phyloP scores from a whole-genome alignment of 2,113 vertebrate species.

The Cyprinus carpio region DNA sequence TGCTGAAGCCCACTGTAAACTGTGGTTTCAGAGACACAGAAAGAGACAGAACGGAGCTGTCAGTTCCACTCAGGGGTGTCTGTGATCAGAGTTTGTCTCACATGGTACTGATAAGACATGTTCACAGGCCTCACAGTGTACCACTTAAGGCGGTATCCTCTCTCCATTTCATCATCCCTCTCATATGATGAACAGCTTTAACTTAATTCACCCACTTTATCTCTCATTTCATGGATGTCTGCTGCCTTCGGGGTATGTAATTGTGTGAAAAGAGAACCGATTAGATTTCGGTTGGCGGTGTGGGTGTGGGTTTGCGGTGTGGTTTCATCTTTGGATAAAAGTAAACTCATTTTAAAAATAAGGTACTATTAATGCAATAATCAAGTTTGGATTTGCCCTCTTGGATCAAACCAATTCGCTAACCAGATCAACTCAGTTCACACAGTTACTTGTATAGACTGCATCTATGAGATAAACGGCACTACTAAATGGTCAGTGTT shows the following conservation, averaged over 20 bases:
- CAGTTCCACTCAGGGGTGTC: slow-evolving; percentile 40
- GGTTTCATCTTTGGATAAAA: not conserved
- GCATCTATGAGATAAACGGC: not conserved
- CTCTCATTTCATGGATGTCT: slow-evolving; percentile 40
- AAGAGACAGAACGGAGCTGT: slow-evolving; percentile 11
- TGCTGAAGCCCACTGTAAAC: not conserved
- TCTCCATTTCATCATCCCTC: slow-evolving; percentile 29
- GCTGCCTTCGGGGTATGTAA: slow-evolving; percentile 9
- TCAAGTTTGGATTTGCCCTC: not conserved
- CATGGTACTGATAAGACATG: slow-evolving; percentile 31
- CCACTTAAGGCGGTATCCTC: slow-evolving; percentile 5
- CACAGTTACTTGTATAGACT: not conserved
- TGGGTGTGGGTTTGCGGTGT: not conserved
- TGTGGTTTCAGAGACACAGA: not conserved
- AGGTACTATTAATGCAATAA: not conserved
- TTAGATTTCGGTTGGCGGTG: not conserved
- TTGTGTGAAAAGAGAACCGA: not conserved
- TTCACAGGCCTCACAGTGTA: slow-evolving; percentile 12
- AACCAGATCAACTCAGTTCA: not conserved
- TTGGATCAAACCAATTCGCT: not conserved
- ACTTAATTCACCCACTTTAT: slow-evolving; percentile 31
- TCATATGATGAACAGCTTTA: slow-evolving; percentile 24
- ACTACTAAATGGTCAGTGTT: not conserved
- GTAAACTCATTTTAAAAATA: not conserved
- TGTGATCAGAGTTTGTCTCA: slow-evolving; percentile 43